Evolutionary conservation across 2,113 vertebrate genomes (phyloP).

Genomic region (Xenus cinereus): DNA sequence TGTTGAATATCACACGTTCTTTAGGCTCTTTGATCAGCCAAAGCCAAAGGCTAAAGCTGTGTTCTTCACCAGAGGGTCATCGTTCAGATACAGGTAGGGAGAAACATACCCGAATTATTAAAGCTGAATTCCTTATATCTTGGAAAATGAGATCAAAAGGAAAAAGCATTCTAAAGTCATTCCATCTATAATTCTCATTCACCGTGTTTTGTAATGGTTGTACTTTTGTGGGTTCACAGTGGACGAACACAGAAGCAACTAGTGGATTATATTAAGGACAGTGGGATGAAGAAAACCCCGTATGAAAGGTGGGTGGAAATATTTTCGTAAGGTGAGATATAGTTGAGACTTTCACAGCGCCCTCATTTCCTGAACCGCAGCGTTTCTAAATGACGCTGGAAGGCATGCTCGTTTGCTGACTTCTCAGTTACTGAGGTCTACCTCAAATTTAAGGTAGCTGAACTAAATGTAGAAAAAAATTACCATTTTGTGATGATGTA

Average conservation of each 20-base stretch:
- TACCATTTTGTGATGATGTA: not conserved
- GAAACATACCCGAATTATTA: not conserved
- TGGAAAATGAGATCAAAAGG: not conserved
- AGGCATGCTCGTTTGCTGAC: not conserved
- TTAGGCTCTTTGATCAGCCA: constrained; percentile 91
- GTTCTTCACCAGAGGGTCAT: constrained; percentile 92
- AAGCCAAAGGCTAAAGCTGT: constrained; percentile 88
- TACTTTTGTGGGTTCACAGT: constrained; percentile 73
- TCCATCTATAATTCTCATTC: not conserved
- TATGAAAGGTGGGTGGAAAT: constrained; percentile 85
- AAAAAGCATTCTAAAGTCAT: not conserved
- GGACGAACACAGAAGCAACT: constrained; percentile 96
- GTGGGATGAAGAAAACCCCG: constrained; percentile 83
- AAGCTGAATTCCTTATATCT: not conserved
- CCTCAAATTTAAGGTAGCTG: not conserved
- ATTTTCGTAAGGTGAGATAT: not conserved
- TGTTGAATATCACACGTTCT: constrained; percentile 96
- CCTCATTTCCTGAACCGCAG: not conserved
- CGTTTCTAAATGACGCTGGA: not conserved
- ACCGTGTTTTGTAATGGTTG: not conserved
- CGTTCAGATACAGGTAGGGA: constrained; percentile 95
- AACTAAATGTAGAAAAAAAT: not conserved
- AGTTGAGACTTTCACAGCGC: not conserved
- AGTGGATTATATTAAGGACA: constrained; percentile 89
- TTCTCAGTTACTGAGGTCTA: not conserved